A percentile compares a stretch with the other conserved stretches of the same genome.
These are phyloP conservation scores for Drosophila kanapiae DNA, from an alignment of 1,140 invertebrate genomes.

Conservation along the genomic window DNA sequence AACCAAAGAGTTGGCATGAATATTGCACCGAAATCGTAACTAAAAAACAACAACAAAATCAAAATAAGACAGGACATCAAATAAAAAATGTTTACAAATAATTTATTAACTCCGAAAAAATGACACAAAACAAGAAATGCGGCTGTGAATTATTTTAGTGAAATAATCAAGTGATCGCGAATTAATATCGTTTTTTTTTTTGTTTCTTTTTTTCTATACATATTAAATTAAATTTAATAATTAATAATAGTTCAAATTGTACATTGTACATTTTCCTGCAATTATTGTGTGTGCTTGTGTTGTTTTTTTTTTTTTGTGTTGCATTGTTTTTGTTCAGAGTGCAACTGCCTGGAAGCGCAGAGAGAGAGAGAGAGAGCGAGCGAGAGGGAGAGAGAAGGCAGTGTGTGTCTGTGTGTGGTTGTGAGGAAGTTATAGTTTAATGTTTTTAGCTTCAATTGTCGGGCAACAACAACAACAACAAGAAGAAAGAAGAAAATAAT, in stretches of 20 bases:
- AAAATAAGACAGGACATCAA: too few species aligned
- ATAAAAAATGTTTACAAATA: too few species aligned
- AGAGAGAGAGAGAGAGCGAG: slow-evolving; percentile 3
- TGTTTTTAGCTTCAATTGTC: slow-evolving; percentile 79
- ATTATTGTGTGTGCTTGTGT: slow-evolving; percentile 9
- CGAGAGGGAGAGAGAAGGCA: slow-evolving; percentile 6
- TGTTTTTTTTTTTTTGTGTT: slow-evolving; percentile 21
- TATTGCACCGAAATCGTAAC: too few species aligned
- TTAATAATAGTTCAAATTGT: neutral
- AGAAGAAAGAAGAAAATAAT: neutral
- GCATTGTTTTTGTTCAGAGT: slow-evolving; percentile 38
- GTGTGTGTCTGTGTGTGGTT: slow-evolving; percentile 24
- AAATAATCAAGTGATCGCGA: too few species aligned
- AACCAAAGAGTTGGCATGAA: too few species aligned
- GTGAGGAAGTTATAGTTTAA: slow-evolving; percentile 80
- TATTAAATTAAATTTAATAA: too few species aligned
- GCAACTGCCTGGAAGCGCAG: slow-evolving; percentile 21
- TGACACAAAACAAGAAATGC: too few species aligned
- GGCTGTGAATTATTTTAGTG: too few species aligned
- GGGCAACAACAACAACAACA: slow-evolving; percentile 35
- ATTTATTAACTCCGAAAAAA: too few species aligned
- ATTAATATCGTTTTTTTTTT: too few species aligned
- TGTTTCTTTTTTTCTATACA: too few species aligned
- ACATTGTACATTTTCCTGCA: neutral
- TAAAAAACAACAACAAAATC: too few species aligned